Evolutionary conservation across 2,888 invertebrate genomes (phyloP), one percentile per base, ranked within the genome.

Genomic region (Andrena chrysosceles): DNA sequence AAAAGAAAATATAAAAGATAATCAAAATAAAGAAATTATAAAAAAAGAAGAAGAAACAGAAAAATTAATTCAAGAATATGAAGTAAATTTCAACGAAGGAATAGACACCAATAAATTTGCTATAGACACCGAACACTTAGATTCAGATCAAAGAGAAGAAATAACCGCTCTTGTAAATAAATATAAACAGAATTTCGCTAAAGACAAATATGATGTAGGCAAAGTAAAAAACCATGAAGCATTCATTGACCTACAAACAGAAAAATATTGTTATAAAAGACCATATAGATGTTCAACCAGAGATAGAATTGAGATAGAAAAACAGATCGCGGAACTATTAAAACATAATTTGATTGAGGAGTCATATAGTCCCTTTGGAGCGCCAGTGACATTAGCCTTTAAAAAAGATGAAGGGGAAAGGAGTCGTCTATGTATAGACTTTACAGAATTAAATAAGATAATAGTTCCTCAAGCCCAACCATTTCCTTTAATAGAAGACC

Each of bases 301-400:
- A 29, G 81, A 83, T 59, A 77, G 72, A 42, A 33, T 63, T 35
- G 83, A 83, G 52, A 85, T 83, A 77, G 85, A 85, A 70, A 8
- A 26, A 42, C 82, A 85, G 54, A 49, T 78, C 48, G 6, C 63
- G 8, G 20, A 63, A 35, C 1, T 63, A 7, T 35, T 63, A 63
- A n/a, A 63, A 20, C 16, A 20, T 31, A 63, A 63, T 20, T n/a
- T 63, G 8, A 72, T 59, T 31, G 59, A 73, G 42, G 73, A 74
- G 56, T 74, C 74, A n/a, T 74, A 74, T 26, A 74, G 74, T 16
- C 74, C 48, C 1, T 74, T 74, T 59, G 74, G 48, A 26, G 74
- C 74, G 2, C 60, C 74, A 49, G 60, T 71, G 20, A 71, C 71
- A 1, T 20, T 68, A 68, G 68, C 68, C 26, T 68, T 54, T 7